These are phyloP conservation scores for Yponomeuta plumbellus DNA, from an alignment of 2,888 invertebrate genomes.

Conservation along the genomic window DNA sequence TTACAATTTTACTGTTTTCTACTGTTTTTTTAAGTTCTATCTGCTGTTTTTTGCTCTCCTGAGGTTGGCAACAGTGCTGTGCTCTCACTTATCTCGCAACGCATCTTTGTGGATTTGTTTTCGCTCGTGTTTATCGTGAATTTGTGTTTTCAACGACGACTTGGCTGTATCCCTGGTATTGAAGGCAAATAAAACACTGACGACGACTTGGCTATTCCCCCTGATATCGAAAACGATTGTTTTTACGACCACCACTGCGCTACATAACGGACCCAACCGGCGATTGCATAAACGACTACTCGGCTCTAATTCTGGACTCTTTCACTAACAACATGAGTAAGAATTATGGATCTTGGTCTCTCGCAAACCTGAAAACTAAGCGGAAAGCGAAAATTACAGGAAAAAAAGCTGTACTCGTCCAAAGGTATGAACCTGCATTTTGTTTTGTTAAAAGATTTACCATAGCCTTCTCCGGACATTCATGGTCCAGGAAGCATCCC, in stretches of 20 bases:
- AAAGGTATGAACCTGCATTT: neutral
- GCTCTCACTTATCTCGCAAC: neutral
- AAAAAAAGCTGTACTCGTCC: neutral
- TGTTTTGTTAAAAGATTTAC: neutral
- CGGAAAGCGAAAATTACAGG: neutral
- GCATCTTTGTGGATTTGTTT: neutral
- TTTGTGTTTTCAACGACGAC: constrained; percentile 1
- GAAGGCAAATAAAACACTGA: neutral
- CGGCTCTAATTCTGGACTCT: neutral
- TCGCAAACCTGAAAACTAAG: neutral
- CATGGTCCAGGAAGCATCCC: neutral
- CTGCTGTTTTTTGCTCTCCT: no score
- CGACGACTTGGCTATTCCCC: neutral
- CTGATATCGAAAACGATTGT: constrained; percentile 1
- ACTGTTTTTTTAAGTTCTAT: no score
- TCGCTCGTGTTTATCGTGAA: neutral
- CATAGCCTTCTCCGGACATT: neutral
- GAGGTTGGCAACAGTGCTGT: no score
- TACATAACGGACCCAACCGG: neutral
- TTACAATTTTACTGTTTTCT: no score
- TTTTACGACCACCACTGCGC: neutral
- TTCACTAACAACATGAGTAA: neutral
- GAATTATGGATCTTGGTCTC: neutral
- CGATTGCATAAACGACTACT: neutral
- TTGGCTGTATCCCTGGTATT: constrained; percentile 1